Evolutionary conservation across 2,797 vertebrate genomes (phyloP).

Genomic region (Neomorphus geoffroyi): DNA sequence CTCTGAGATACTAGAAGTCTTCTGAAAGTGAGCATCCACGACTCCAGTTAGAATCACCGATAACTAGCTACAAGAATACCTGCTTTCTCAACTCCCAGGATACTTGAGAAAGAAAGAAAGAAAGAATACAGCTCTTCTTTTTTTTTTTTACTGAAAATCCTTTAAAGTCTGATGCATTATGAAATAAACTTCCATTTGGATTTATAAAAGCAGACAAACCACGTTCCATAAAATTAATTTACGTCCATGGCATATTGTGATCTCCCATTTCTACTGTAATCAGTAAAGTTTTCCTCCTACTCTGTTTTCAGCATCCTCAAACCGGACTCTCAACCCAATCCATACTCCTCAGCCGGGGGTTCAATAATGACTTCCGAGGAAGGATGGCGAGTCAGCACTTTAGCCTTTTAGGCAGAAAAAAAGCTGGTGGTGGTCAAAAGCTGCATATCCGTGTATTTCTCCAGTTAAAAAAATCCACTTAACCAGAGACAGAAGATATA

Average conservation of each 20-base stretch:
- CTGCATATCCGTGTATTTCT: not conserved
- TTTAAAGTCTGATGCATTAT: not conserved
- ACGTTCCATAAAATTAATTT: not conserved
- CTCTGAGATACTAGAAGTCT: not conserved
- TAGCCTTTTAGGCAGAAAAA: not conserved
- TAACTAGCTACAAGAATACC: not conserved
- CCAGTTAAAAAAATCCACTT: not conserved
- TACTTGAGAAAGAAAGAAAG: not conserved
- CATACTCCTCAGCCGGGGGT: not conserved
- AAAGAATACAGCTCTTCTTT: not conserved
- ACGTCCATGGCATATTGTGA: not conserved
- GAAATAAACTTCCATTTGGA: not conserved
- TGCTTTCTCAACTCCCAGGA: not conserved
- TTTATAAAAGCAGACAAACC: not conserved
- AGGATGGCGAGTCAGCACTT: not conserved
- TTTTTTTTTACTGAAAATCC: not conserved
- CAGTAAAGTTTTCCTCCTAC: not conserved
- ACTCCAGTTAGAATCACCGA: not conserved
- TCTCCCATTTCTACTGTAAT: not conserved
- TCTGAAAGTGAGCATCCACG: not conserved
- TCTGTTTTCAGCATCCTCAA: not conserved
- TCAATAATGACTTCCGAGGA: not conserved
- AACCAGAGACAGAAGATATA: not conserved
- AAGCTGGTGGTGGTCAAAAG: not conserved
- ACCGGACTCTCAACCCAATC: not conserved